Percentiles rank a stretch among this genome's conserved stretches.
These are phyloP conservation scores for Ceratosolen solmsi DNA, from an alignment of 1,140 invertebrate genomes.

Conservation along the genomic window DNA sequence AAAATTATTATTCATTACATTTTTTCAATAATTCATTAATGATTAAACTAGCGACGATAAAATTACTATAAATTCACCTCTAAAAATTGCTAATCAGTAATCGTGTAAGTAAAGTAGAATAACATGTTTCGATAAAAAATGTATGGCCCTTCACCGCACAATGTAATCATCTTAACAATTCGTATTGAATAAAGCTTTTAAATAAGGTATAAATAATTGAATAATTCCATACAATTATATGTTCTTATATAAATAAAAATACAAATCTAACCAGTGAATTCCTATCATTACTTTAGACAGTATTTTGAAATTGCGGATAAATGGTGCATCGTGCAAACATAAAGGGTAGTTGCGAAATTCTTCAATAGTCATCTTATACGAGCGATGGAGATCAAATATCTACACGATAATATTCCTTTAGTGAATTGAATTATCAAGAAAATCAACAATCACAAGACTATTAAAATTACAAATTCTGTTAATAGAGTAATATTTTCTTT, in stretches of 20 bases:
- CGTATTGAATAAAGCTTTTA: conserved; percentile 3
- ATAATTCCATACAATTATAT: not conserved
- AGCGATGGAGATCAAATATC: not conserved
- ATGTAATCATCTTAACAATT: not conserved
- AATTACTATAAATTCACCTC: not conserved
- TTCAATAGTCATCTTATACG: not conserved
- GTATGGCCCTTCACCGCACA: not conserved
- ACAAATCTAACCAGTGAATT: not conserved
- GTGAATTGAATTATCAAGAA: not conserved
- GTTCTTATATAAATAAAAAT: not conserved
- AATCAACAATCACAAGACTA: too few relatives aligned
- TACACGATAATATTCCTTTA: not conserved
- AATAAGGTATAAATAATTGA: not conserved
- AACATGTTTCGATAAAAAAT: not conserved
- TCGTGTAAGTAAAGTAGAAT: not conserved
- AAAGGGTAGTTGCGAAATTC: not conserved
- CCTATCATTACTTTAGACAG: not conserved
- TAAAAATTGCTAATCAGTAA: not conserved
- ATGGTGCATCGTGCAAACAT: not conserved
- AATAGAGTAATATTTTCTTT: too few relatives aligned
- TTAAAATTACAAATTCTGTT: too few relatives aligned
- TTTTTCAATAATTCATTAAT: too few relatives aligned
- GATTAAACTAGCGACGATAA: not conserved
- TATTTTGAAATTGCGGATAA: not conserved
- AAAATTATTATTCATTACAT: too few relatives aligned